A percentile compares a stretch with the other conserved stretches of the same genome.
These are phyloP conservation scores for Diabrotica undecimpunctata DNA, from an alignment of 1,140 invertebrate genomes.

Conservation along the genomic window DNA sequence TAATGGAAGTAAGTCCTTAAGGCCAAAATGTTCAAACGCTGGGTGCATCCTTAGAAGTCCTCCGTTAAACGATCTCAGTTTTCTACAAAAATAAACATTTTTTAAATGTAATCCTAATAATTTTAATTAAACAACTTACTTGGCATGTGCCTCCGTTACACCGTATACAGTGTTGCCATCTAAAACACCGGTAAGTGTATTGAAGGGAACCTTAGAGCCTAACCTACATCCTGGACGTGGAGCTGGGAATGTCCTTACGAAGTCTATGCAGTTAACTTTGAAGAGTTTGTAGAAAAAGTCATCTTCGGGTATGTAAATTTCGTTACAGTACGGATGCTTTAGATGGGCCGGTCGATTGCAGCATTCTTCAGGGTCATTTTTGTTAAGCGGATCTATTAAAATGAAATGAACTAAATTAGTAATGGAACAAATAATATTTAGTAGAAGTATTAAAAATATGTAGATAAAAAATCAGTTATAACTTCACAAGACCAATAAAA, in stretches of 20 bases:
- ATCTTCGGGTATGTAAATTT: constrained; percentile 82
- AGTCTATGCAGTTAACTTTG: constrained; percentile 80
- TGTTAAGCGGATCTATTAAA: constrained; percentile 69
- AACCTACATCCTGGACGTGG: constrained; percentile 78
- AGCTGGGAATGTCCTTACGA: constrained; percentile 80
- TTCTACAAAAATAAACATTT: constrained; percentile 50
- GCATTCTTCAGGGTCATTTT: constrained; percentile 86
- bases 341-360: constrained; percentile 71
- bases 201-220: constrained; percentile 68
- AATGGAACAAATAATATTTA: background rate
- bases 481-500: too few relatives aligned
- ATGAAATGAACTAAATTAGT: constrained; percentile 4
- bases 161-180: constrained; percentile 85
- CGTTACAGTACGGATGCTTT: constrained; percentile 88
- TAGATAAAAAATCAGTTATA: too few relatives aligned
- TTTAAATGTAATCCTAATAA: too few relatives aligned
- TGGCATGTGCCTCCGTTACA: constrained; percentile 70
- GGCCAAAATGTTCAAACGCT: constrained; percentile 79
- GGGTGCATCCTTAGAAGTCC: constrained; percentile 83
- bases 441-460: too few relatives aligned
- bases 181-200: constrained; percentile 76
- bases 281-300: constrained; percentile 89
- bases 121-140: constrained; percentile 46
- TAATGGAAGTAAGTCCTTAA: constrained; percentile 85
- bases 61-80: constrained; percentile 72